phyloP scores from a whole-genome alignment of 2,797 vertebrate species.

The Brotula barbata region DNA sequence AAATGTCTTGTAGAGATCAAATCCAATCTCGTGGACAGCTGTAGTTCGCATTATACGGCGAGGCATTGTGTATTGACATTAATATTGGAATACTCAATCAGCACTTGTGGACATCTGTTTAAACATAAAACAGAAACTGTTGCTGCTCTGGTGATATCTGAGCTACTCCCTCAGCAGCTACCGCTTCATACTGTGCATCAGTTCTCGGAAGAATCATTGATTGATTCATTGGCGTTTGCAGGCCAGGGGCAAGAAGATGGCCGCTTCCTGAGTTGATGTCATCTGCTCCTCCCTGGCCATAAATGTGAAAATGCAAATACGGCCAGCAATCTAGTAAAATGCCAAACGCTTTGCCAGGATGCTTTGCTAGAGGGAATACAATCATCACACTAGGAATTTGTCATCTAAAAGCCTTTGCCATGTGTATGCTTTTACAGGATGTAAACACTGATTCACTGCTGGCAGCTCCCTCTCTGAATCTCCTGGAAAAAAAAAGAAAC shows the following conservation, averaged over 20 bases:
- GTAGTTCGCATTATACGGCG: too few relatives aligned
- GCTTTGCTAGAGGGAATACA: conserved; percentile 23
- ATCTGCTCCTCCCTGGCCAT: conserved; percentile 22
- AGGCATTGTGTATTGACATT: too few relatives aligned
- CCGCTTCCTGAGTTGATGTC: conserved; percentile 57
- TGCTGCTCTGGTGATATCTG: too few relatives aligned
- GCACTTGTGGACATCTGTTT: too few relatives aligned
- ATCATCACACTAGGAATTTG: not conserved
- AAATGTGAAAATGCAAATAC: conserved; percentile 33
- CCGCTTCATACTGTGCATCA: not conserved
- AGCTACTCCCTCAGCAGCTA: too few relatives aligned
- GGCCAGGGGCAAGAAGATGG: conserved; percentile 59
- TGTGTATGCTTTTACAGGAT: not conserved
- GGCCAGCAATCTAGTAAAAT: conserved; percentile 33
- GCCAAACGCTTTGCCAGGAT: conserved; percentile 44
- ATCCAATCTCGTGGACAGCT: too few relatives aligned
- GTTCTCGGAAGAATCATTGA: conserved; percentile 35
- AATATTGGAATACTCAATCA: too few relatives aligned
- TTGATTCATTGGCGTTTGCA: conserved; percentile 51
- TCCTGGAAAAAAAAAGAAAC: conserved; percentile 27
- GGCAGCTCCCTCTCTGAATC: conserved; percentile 26
- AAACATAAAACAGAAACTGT: too few relatives aligned
- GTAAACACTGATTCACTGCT: conserved; percentile 52
- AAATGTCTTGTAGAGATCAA: too few relatives aligned
- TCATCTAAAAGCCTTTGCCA: too few relatives aligned